A percentile compares a stretch with the other conserved stretches of the same genome.
Conservation (phyloP, 2,113 vertebrate genomes). For the Oryzias melastigma region DNA sequence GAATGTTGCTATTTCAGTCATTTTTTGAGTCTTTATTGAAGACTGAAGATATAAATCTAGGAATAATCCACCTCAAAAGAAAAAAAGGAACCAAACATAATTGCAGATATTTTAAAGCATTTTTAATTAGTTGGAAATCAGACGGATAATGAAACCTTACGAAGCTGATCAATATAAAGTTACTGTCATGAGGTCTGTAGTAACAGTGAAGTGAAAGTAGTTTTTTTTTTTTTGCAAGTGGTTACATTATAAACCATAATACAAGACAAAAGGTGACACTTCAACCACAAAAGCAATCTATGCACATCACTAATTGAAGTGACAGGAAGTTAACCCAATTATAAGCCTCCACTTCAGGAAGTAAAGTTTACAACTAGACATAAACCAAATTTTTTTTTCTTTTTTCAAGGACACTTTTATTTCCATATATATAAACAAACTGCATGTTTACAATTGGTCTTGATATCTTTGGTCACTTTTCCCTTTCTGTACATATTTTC, state of each 20-base stretch:
- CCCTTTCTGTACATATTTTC: conserved; percentile 1
- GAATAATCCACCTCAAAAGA: conserved; percentile 23
- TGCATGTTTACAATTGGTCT: conserved; percentile 39
- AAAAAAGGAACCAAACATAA: conserved; percentile 23
- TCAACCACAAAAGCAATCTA: too few species aligned
- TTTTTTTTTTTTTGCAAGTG: conserved; percentile 1
- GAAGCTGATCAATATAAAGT: conserved; percentile 31
- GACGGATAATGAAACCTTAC: conserved; percentile 39
- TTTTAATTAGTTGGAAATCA: conserved; percentile 22
- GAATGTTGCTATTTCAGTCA: too few species aligned
- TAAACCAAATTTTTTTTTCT: conserved; percentile 21
- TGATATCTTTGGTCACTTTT: conserved; percentile 34
- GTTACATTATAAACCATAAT: conserved; percentile 26
- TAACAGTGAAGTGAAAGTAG: conserved; percentile 6
- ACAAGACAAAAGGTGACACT: conserved; percentile 1
- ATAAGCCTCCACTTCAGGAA: conserved; percentile 3
- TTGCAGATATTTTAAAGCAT: conserved; percentile 51
- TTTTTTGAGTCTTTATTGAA: conserved; percentile 41
- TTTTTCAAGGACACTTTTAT: conserved; percentile 43
- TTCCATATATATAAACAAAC: conserved; percentile 28
- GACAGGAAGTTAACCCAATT: too few species aligned
- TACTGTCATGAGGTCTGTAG: conserved; percentile 7
- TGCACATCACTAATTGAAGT: too few species aligned
- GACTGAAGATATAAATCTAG: conserved; percentile 33
- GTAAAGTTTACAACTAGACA: conserved; percentile 1